A percentile compares a stretch with the other conserved stretches of the same genome.
These are phyloP conservation scores for Aegithalos caudatus DNA, from an alignment of 2,113 vertebrate genomes.

Conservation along the genomic window DNA sequence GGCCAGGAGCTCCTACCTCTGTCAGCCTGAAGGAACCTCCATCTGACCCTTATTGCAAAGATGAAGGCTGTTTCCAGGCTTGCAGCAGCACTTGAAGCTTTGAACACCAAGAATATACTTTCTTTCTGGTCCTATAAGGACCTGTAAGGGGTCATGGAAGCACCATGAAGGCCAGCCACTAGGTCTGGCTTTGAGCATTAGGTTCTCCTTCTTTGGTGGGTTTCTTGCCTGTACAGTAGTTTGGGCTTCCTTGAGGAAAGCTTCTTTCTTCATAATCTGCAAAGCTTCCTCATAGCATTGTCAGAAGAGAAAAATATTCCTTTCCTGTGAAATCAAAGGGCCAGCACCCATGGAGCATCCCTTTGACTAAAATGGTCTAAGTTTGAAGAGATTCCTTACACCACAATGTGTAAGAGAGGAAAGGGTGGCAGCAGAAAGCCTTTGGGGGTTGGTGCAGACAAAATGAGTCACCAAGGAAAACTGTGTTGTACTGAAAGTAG, in stretches of 20 bases:
- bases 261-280: neutral
- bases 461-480: neutral
- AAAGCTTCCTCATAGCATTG: neutral
- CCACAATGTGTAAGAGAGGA: rapidly evolving
- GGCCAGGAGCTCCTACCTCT: rapidly evolving
- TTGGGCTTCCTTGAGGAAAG: neutral
- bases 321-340: neutral
- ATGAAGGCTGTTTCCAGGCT: neutral
- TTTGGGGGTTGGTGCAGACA: neutral
- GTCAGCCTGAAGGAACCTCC: neutral
- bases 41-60: neutral
- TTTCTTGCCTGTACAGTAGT: neutral
- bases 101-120: neutral
- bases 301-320: neutral
- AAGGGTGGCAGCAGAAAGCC: neutral
- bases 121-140: neutral
- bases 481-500: neutral
- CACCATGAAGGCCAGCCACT: neutral
- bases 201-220: neutral
- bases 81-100: neutral
- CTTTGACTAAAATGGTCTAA: neutral
- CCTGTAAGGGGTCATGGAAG: neutral
- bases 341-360: neutral
- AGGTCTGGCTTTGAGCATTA: neutral
- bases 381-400: neutral